Evolutionary conservation across 1,140 invertebrate genomes (phyloP).

Genomic region (Halesus radiatus): DNA sequence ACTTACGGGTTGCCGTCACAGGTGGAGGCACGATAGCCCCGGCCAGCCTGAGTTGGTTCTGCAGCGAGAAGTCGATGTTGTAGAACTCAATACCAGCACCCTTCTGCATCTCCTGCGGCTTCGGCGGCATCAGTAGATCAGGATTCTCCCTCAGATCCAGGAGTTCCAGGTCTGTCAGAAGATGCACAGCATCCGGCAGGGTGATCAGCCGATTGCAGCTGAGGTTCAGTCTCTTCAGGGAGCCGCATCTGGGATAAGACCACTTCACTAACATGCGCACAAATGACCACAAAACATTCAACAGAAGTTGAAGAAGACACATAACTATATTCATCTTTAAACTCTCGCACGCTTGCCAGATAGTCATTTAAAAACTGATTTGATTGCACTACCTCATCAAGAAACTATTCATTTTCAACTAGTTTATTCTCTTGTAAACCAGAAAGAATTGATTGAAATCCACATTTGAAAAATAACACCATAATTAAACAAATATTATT

Average conservation of each 20-base stretch:
- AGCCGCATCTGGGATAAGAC: slow-evolving; percentile 84
- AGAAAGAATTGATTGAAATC: too few relatives aligned
- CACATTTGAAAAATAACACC: too few relatives aligned
- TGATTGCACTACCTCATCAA: too few relatives aligned
- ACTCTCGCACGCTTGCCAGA: too few relatives aligned
- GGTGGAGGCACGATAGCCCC: slow-evolving; percentile 88
- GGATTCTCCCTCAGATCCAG: slow-evolving; percentile 95
- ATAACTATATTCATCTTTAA: too few relatives aligned
- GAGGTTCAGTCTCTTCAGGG: slow-evolving; percentile 94
- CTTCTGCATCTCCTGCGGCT: slow-evolving; percentile 85
- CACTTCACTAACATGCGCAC: slow-evolving; percentile 12
- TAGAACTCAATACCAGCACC: slow-evolving; percentile 94
- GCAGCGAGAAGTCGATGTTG: slow-evolving; percentile 98
- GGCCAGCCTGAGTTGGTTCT: slow-evolving; percentile 92
- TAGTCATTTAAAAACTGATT: too few relatives aligned
- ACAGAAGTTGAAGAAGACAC: background rate
- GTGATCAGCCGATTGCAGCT: slow-evolving; percentile 96
- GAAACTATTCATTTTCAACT: too few relatives aligned
- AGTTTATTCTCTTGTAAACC: too few relatives aligned
- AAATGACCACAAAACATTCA: slow-evolving; percentile 22
- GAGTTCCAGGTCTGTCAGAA: slow-evolving; percentile 90
- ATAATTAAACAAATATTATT: too few relatives aligned
- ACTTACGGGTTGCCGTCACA: slow-evolving; percentile 75
- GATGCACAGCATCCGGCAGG: slow-evolving; percentile 96
- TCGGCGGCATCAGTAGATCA: slow-evolving; percentile 97